Conservation (phyloP, 2,888 invertebrate species). For the Liposcelis brunnea region DNA sequence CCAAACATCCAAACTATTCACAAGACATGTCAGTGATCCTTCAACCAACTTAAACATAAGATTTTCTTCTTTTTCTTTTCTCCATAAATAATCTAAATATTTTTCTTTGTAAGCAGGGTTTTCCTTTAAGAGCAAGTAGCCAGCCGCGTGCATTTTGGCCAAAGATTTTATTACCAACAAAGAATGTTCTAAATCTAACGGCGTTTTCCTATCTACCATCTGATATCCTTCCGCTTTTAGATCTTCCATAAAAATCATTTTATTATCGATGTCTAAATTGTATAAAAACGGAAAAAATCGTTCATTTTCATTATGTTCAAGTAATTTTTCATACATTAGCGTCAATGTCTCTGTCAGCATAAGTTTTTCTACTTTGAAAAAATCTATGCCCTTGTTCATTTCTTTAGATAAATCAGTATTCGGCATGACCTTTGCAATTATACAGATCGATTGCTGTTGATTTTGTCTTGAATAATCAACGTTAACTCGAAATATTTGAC, state of each 20-base stretch:
- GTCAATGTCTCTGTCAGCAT: background rate
- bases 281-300: background rate
- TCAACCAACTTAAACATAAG: too few relatives aligned
- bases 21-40: too few relatives aligned
- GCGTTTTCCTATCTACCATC: background rate
- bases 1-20: background rate
- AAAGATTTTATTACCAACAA: background rate
- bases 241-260: constrained; percentile 8
- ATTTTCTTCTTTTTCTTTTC: background rate
- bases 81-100: background rate
- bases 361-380: background rate
- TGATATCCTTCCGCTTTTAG: background rate
- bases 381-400: background rate
- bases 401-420: background rate
- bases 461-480: background rate
- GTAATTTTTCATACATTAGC: background rate
- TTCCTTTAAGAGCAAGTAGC: background rate
- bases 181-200: background rate
- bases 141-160: background rate
- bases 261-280: background rate
- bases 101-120: background rate
- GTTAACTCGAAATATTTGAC: background rate
- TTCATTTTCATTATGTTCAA: background rate
- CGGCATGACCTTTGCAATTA: constrained; percentile 1
- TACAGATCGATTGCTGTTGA: background rate